Percentiles rank a stretch among this genome's conserved stretches.
phyloP scores from a whole-genome alignment of 2,888 invertebrate species.

The Stramonita haemastoma region DNA sequence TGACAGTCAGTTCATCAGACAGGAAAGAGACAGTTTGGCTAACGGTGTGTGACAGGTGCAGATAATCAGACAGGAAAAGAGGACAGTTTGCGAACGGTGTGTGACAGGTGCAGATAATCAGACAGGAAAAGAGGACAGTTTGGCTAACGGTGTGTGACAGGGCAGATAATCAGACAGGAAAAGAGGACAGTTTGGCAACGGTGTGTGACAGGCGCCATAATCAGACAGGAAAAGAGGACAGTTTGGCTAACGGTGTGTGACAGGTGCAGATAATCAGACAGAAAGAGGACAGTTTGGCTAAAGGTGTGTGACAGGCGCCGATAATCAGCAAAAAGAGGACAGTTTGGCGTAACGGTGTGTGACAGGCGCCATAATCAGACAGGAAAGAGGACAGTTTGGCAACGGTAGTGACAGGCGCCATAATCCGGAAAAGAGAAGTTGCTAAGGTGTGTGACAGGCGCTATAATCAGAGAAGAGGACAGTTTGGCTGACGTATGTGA shows the following conservation, averaged over 20 bases:
- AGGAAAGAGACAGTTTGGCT: not conserved
- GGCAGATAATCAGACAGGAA: not conserved
- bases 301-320: no score
- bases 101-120: no score
- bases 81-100: not conserved
- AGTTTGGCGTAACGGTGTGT: no score
- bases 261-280: not conserved
- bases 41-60: not conserved
- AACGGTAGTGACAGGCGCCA: no score
- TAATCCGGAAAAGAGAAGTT: no score
- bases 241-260: not conserved
- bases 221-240: not conserved
- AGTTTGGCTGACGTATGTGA: no score
- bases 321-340: not conserved
- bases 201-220: slow-evolving; percentile 21
- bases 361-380: no score
- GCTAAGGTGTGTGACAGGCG: no score
- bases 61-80: not conserved
- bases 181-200: not conserved
- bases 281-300: no score
- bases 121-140: not conserved
- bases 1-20: no score
- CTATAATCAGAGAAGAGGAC: no score
- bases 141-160: not conserved
- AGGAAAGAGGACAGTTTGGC: no score